Evolutionary conservation across 2,113 vertebrate genomes (phyloP).

Genomic region (Nerophis lumbriciformis): DNA sequence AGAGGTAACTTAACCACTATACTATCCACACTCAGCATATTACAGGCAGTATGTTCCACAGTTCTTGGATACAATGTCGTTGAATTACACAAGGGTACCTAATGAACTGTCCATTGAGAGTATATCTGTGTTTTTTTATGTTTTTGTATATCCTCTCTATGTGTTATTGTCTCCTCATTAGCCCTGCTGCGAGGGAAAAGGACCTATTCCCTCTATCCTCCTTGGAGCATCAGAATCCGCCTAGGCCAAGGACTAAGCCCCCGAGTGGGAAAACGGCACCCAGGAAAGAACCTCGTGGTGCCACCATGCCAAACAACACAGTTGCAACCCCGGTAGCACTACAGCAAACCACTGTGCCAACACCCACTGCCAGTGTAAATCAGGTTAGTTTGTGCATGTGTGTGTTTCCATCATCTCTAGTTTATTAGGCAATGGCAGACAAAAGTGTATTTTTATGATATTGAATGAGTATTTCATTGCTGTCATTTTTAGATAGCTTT

Average conservation of each 20-base stretch:
- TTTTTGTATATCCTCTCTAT: conserved; percentile 1
- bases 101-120: no score
- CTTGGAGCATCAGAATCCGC: conserved; percentile 70
- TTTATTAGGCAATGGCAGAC: neutral
- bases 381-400: conserved; percentile 39
- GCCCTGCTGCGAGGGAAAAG: conserved; percentile 87
- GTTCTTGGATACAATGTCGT: no score
- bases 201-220: conserved; percentile 70
- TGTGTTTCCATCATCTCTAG: neutral
- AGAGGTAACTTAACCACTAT: no score
- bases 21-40: no score
- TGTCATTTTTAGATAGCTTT: conserved; percentile 10
- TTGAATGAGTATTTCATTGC: conserved; percentile 5
- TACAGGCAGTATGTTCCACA: no score
- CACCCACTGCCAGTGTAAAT: conserved; percentile 41
- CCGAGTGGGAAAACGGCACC: conserved; percentile 83
- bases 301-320: conserved; percentile 51
- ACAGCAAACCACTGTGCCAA: conserved; percentile 39
- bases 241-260: conserved; percentile 82
- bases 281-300: conserved; percentile 86
- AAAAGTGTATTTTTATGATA: neutral
- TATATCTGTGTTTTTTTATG: neutral
- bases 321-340: conserved; percentile 46
- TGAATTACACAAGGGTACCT: no score
- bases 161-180: conserved; percentile 43